Conservation (phyloP, 2,113 vertebrate species). For the Amphiprion percula region DNA sequence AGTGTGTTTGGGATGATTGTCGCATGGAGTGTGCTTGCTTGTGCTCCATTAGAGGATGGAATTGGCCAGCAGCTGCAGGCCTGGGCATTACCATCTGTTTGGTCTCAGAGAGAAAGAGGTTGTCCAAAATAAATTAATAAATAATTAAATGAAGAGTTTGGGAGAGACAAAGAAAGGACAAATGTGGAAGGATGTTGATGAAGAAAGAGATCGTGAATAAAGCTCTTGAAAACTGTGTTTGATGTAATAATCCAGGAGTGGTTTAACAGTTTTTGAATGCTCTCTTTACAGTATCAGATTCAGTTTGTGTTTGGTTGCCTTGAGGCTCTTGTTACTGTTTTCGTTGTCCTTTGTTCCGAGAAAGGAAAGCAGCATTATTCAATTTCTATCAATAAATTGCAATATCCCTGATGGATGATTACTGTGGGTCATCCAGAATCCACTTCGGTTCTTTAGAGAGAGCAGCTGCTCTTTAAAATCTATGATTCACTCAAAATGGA, state of each 20-base stretch:
- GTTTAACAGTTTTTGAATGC: background rate
- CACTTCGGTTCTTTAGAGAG: conserved; percentile 39
- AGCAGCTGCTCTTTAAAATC: conserved; percentile 34
- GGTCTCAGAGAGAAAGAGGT: conserved; percentile 31
- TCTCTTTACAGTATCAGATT: background rate
- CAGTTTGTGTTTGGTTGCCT: conserved; percentile 2
- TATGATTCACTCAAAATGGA: conserved; percentile 30
- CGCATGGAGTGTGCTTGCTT: conserved; percentile 33
- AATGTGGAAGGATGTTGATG: background rate
- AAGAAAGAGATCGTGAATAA: background rate
- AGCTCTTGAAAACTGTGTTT: background rate
- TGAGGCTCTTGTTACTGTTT: background rate
- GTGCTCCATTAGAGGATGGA: conserved; percentile 58
- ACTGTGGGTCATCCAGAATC: conserved; percentile 17
- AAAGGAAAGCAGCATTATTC: background rate
- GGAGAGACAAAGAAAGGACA: background rate
- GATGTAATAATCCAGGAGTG: conserved; percentile 25
- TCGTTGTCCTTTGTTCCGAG: background rate
- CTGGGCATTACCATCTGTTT: conserved; percentile 65
- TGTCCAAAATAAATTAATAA: conserved; percentile 4
- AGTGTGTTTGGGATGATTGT: conserved; percentile 18
- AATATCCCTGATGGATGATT: conserved; percentile 33
- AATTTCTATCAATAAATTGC: conserved; percentile 34
- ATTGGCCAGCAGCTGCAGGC: conserved; percentile 59
- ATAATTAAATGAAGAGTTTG: conserved; percentile 4